Base-by-base conservation (phyloP, 2,113 vertebrate species). In the Dryoscopus gambensis region DNA sequence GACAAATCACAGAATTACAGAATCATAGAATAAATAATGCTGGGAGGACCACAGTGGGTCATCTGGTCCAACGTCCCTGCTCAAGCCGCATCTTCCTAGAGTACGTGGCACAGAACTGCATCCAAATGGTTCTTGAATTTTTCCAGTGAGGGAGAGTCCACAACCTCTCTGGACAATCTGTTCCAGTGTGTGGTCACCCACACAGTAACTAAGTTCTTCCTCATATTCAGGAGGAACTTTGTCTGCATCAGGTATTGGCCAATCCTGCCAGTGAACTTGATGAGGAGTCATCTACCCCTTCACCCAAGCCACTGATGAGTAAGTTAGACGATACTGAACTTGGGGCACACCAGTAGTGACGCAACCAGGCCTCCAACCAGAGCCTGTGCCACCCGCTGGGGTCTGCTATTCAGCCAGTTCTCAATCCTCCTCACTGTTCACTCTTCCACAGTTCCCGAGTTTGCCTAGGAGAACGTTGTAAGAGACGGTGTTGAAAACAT, bases 211-310 rank as follows among this genome's bases (percentile, higher is more conserved):
- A 39, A 56, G 19, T 15, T 56, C 50, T 64, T 74, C 18, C 18
- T 64, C 42, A 28, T n/a, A 47, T 56, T 16, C n/a, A 56, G n/a
- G 40, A 56, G 5, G 18, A 47, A 15, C 8, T 64, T 47, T 0
- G 0, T 28, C 14, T 39, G 7, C n/a, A 40, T 40, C n/a, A 40
- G 40, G 6, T 64, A 23, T 47, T 0, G 0, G 28, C 7, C 12
- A 20, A 19, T 74, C 19, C n/a, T 40, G 18, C 13, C 24, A 30
- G 35, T 15, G 12, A 49, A 20, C 8, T n/a, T 28, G 24, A 35
- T 85, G 35, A 40, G 42, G 50, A 49, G 42, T 13, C 13, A 24
- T 49, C 24, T 75, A 57, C 20, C 5, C 24, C 42, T 49, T 57
- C 42, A 49, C 35, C 35, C 24, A 56, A 56, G n/a, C 30, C 2